Percentiles rank a stretch among this genome's conserved stretches.
Conservation (phyloP, 2,113 vertebrate genomes). For the Gavialis gangeticus region DNA sequence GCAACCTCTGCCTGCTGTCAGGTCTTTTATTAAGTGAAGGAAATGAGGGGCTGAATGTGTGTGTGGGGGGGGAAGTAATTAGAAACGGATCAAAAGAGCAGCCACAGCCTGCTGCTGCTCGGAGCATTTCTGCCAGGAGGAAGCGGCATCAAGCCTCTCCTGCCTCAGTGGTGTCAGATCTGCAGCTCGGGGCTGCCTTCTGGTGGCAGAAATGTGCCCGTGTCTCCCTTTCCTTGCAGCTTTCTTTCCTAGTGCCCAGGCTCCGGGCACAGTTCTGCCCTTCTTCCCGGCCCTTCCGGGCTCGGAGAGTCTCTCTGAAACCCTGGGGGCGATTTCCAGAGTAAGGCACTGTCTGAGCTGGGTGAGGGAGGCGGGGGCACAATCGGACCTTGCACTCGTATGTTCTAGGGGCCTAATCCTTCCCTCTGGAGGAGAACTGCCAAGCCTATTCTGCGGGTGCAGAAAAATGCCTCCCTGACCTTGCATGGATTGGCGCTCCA, state of each 20-base stretch:
- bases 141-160: background rate
- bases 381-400: background rate
- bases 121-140: background rate
- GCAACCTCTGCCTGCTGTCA: background rate
- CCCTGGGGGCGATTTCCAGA: background rate
- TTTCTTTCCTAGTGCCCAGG: background rate
- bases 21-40: background rate
- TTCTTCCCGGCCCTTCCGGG: background rate
- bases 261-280: background rate
- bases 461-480: background rate
- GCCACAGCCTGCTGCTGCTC: background rate
- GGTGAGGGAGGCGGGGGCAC: background rate
- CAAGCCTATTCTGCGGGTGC: background rate
- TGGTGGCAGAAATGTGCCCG: slow-evolving; percentile 54
- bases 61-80: background rate
- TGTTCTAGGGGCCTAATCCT: background rate
- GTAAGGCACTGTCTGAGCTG: background rate
- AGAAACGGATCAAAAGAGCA: background rate
- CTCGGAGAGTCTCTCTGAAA: background rate
- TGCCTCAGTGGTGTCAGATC: background rate
- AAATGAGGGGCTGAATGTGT: background rate
- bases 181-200: slow-evolving; percentile 60
- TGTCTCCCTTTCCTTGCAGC: background rate
- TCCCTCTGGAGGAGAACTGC: fast-evolving
- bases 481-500: background rate